Base-by-base conservation (phyloP, 2,797 vertebrate species). In the Hippoglossus hippoglossus region DNA sequence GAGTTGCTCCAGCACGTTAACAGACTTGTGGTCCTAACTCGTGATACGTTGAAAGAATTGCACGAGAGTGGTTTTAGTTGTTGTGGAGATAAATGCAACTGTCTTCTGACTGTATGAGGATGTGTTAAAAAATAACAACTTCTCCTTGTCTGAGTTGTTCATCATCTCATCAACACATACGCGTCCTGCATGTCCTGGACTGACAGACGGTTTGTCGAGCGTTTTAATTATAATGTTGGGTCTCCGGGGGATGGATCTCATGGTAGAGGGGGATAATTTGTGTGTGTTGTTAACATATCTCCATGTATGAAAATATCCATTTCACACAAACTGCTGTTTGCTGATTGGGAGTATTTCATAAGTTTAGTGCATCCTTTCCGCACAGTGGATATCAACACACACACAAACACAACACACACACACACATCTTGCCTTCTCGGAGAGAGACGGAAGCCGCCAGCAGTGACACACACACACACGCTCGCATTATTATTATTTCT, bases 191-290 rank as follows among this genome's bases (percentile, higher is more conserved):
- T 74, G 85, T 88, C 88, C 86, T 89, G 82, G 85, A 78, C 91
- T 91, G 93, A 90, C 93, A 94, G 91, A 92, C 93, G 92, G 93
- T 93, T 95, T 95, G 93, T 94, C 94, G 92, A 94, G 94, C 95
- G 93, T 91, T 96, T 96, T 93, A 95, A 95, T 96, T 96, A 95
- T 92, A 80, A 94, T 88, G 87, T 86, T 84, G 85, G 83, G 87
- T 95, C 93, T 93, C 91, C 58, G 76, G 92, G 92, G 94, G 90
- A 79, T 18, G 65, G 72, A 81, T 81, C 88, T 93, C 86, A 90
- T 86, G 87, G 89, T 87, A 94, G 92, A 92, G 94, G 93, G 93
- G 51, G 51, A 22, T 59, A 41, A 24, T 52, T 49, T 56, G 66
- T 71, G 63, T 41, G 54, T 26, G 59, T 57, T 73, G 56, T 57